Base-by-base conservation (phyloP, 2,888 invertebrate genomes). In the Zootermopsis nevadensis region DNA sequence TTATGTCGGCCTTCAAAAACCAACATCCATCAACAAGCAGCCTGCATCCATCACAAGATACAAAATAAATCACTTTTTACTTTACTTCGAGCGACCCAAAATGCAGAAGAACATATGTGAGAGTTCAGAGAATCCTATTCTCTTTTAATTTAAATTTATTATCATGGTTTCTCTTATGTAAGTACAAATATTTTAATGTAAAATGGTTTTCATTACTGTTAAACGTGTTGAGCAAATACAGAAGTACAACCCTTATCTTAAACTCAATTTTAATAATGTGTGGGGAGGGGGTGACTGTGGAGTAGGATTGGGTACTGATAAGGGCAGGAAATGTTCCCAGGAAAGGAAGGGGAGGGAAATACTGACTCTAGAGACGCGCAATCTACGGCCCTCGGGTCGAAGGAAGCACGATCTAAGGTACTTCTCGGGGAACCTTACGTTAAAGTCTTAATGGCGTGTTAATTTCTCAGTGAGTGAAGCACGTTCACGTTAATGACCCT, bases 241-340 rank as follows among this genome's bases (percentile, higher is more conserved):
- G n/a, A 60, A 60, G 60, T 60, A 60, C 6, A 27, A 27, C 27
- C 27, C 60, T 60, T 27, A 60, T 60, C n/a, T 60, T 19, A 35
- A 8, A 4, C 74, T n/a, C 38, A 74, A 22, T 38, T 24, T n/a
- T 74, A 74, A 38, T 74, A n/a, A 38, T 31, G 33, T n/a, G n/a
- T n/a, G n/a, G n/a, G n/a, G n/a, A n/a, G 74, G 8, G 24, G n/a
- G 6, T 74, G n/a, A n/a, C 33, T 31, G 22, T 1, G 33, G 33
- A 19, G 33, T 67, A 69, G 33, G 19, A 22, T 30, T 27, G 15
- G 4, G 31, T 31, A n/a, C 33, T 19, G 74, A 74, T 74, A 74
- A 74, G 74, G 74, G n/a, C 38, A 74, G 38, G 74, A 74, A 74
- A 74, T 42, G 42, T n/a, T 33, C 35, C 31, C n/a, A n/a, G 74